phyloP scores from a whole-genome alignment of 2,113 vertebrate genomes.

The Toxotes chatareus region DNA sequence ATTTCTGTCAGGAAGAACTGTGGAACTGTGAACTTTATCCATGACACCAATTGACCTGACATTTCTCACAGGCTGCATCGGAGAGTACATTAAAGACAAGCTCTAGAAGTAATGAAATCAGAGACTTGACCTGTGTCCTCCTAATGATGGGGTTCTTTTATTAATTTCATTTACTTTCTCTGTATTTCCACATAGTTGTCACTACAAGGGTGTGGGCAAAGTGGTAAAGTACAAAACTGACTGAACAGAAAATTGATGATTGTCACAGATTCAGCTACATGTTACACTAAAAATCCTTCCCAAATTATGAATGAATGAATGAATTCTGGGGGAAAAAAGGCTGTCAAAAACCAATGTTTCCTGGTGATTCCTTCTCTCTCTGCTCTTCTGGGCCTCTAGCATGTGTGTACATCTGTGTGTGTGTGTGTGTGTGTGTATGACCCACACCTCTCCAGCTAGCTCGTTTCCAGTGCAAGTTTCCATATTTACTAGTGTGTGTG shows the following conservation, averaged over 20 bases:
- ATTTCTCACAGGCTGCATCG: conserved; percentile 44
- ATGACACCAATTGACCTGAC: conserved; percentile 53
- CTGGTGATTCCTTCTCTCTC: background rate
- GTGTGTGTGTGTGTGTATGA: no score
- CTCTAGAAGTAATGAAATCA: conserved; percentile 43
- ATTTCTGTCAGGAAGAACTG: conserved; percentile 43
- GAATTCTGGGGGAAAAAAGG: background rate
- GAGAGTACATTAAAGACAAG: conserved; percentile 34
- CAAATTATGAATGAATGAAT: background rate
- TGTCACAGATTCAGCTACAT: background rate
- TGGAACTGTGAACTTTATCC: conserved; percentile 45
- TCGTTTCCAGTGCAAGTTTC: background rate
- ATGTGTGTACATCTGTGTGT: background rate
- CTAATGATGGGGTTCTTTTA: conserved; percentile 1
- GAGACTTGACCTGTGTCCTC: conserved; percentile 23
- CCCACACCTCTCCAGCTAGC: no score
- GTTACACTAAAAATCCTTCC: background rate
- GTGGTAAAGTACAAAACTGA: no score
- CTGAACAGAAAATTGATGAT: background rate
- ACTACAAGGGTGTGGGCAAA: no score
- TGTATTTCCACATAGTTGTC: background rate
- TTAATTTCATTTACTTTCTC: conserved; percentile 6
- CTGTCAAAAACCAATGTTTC: background rate
- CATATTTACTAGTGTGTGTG: no score
- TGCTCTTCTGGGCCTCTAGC: background rate